Percentiles rank a stretch among this genome's conserved stretches.
phyloP scores from a whole-genome alignment of 1,140 invertebrate species.

The Gonatopus flavifemur region DNA sequence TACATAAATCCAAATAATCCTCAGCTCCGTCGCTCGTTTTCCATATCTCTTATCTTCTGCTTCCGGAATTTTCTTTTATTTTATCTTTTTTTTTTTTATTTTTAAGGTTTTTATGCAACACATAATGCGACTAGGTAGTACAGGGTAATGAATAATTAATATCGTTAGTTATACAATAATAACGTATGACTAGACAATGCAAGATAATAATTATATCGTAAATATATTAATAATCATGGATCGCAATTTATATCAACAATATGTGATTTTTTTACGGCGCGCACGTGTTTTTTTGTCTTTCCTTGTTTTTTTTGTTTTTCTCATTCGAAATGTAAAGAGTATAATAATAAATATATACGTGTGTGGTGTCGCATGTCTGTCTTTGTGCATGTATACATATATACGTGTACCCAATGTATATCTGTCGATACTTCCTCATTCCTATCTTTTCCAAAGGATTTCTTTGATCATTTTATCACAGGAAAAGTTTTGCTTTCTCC shows the following conservation, averaged over 20 bases:
- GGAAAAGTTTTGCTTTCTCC: no score
- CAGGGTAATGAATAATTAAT: slow-evolving; percentile 60
- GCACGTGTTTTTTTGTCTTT: slow-evolving; percentile 38
- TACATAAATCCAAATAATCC: no score
- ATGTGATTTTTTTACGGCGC: slow-evolving; percentile 54
- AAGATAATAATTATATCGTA: slow-evolving; percentile 61
- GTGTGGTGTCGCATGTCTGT: slow-evolving; percentile 22
- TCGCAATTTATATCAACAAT: slow-evolving; percentile 60
- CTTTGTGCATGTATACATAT: slow-evolving; percentile 14
- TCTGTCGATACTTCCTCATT: no score
- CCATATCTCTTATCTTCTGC: slow-evolving; percentile 7
- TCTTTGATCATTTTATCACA: no score
- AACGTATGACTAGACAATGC: slow-evolving; percentile 61
- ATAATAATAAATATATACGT: no score
- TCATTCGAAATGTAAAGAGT: slow-evolving; percentile 41
- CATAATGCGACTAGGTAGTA: slow-evolving; percentile 60
- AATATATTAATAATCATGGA: slow-evolving; percentile 60
- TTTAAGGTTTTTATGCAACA: slow-evolving; percentile 53
- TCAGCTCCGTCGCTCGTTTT: slow-evolving; percentile 4
- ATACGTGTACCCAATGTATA: slow-evolving; percentile 14
- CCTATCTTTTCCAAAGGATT: no score
- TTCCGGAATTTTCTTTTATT: slow-evolving; percentile 27
- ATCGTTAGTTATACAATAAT: slow-evolving; percentile 60
- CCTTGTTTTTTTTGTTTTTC: no score
- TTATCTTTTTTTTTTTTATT: slow-evolving; percentile 23